phyloP scores from a whole-genome alignment of 2,113 vertebrate genomes.

The Chloropsis cyanopogon region DNA sequence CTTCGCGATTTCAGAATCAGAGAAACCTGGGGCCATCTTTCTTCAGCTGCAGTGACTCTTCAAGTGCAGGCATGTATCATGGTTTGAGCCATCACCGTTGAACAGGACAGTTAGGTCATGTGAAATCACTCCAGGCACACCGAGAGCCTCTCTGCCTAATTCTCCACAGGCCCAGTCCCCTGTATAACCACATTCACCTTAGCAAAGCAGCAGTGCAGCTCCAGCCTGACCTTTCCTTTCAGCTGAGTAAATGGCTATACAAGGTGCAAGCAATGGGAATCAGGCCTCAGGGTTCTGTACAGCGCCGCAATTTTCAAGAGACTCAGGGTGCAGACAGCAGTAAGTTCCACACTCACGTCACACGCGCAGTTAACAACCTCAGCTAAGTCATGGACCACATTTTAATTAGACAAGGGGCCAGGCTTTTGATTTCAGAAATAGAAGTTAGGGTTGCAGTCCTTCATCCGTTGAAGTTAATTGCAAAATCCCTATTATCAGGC shows the following conservation, averaged over 20 bases:
- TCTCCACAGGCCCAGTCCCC: neutral
- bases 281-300: neutral
- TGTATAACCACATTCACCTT: neutral
- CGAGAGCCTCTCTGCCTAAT: neutral
- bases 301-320: neutral
- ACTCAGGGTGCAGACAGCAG: neutral
- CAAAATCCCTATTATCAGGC: slow-evolving; percentile 53
- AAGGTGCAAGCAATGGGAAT: neutral
- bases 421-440: slow-evolving; percentile 57
- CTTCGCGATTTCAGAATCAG: neutral
- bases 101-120: neutral
- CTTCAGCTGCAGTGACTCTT: neutral
- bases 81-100: neutral
- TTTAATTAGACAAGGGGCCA: slow-evolving; percentile 51
- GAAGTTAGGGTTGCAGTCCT: slow-evolving; percentile 53
- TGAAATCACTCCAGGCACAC: neutral
- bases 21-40: neutral
- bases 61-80: neutral
- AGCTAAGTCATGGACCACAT: slow-evolving; percentile 34
- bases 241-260: neutral
- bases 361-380: neutral
- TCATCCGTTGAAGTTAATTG: slow-evolving; percentile 59
- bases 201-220: neutral
- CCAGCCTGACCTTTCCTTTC: neutral
- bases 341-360: neutral